Conservation (phyloP, 2,797 vertebrate genomes). For the Myotis myotis region DNA sequence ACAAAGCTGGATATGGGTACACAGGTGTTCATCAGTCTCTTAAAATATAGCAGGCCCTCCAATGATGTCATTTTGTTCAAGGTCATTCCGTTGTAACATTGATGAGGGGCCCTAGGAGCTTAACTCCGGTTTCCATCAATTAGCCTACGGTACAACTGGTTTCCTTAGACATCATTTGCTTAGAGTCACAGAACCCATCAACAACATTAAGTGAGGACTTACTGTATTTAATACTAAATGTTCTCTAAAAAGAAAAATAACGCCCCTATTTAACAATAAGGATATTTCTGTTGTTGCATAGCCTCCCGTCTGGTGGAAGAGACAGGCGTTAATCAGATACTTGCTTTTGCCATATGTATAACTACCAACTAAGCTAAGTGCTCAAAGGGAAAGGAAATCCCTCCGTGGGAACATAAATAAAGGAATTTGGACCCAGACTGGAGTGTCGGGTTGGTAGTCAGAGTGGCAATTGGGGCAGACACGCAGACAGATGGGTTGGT, state of each 20-base stretch:
- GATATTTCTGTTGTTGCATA: not conserved
- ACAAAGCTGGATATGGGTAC: not conserved
- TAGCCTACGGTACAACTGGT: not conserved
- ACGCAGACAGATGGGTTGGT: not conserved
- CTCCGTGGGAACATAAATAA: not conserved
- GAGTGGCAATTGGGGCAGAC: not conserved
- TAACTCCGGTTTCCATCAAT: not conserved
- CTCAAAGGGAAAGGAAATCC: not conserved
- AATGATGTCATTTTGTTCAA: not conserved
- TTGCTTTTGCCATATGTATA: not conserved
- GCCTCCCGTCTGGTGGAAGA: not conserved
- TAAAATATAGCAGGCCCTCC: not conserved
- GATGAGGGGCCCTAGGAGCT: not conserved
- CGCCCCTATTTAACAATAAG: not conserved
- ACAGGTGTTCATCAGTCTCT: not conserved
- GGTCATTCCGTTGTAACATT: not conserved
- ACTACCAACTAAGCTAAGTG: not conserved
- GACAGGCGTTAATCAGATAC: not conserved
- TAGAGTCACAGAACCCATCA: not conserved
- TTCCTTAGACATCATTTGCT: not conserved
- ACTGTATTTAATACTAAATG: not conserved
- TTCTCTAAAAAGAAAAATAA: constrained; percentile 9
- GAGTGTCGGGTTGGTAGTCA: not conserved
- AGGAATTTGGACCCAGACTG: not conserved
- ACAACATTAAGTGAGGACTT: not conserved